A percentile compares a stretch with the other conserved stretches of the same genome.
Evolutionary conservation across 2,113 vertebrate genomes (phyloP).

Genomic region (Larimichthys polyactis): DNA sequence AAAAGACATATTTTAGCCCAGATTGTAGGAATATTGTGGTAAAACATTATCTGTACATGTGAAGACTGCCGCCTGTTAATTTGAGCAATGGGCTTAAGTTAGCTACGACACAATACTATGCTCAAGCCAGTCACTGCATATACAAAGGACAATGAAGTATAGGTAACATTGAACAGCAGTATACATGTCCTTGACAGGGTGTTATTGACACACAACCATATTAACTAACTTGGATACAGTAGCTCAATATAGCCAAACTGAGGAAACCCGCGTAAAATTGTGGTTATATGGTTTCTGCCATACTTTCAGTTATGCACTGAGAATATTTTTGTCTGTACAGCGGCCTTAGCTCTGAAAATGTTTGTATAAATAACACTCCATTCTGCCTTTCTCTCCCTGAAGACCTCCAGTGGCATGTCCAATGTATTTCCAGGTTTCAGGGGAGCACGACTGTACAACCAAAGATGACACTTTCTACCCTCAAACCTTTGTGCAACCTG

Average conservation of each 20-base stretch:
- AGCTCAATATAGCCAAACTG: background rate
- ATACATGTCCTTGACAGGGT: too few species aligned
- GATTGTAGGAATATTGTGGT: background rate
- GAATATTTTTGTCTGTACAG: background rate
- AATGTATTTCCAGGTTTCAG: constrained; percentile 6
- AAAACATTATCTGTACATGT: background rate
- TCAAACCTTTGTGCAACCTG: constrained; percentile 1
- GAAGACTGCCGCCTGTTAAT: background rate
- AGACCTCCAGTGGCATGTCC: constrained; percentile 1
- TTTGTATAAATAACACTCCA: constrained; percentile 19
- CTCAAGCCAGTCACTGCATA: background rate
- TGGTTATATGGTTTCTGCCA: background rate
- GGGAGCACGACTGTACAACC: constrained; percentile 1
- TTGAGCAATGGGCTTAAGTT: background rate
- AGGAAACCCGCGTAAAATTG: background rate
- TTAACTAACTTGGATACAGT: background rate
- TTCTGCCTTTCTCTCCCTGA: background rate
- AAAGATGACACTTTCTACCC: constrained; percentile 20
- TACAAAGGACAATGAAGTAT: too few species aligned
- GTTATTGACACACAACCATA: background rate
- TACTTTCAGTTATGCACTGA: background rate
- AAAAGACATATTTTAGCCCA: background rate
- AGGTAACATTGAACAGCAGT: background rate
- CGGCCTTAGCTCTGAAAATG: constrained; percentile 12
- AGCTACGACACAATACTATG: background rate